A percentile compares a stretch with the other conserved stretches of the same genome.
These are phyloP conservation scores for Deroplatys truncata DNA, from an alignment of 2,888 invertebrate genomes.

Conservation along the genomic window DNA sequence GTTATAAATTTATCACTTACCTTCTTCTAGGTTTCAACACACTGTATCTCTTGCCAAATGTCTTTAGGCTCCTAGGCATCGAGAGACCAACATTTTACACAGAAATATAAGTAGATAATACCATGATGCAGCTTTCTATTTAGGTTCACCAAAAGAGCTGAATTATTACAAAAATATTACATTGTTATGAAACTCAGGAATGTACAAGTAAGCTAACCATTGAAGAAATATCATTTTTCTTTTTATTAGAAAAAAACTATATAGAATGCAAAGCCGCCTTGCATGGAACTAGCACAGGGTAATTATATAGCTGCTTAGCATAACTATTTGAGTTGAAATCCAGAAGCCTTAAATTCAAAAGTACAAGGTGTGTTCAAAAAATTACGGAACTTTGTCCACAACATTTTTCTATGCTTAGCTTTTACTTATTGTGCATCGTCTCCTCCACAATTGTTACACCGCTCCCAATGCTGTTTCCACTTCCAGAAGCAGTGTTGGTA, in stretches of 20 bases:
- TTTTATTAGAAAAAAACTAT: no score
- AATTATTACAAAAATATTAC: not conserved
- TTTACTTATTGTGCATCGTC: no score
- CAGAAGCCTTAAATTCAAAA: no score
- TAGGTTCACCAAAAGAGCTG: no score
- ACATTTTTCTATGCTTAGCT: no score
- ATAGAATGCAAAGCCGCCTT: not conserved
- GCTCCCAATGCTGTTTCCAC: no score
- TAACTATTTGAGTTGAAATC: no score
- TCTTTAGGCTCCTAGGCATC: constrained; percentile 71
- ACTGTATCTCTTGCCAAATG: constrained; percentile 69
- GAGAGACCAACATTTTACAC: constrained; percentile 81
- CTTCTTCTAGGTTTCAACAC: constrained; percentile 75
- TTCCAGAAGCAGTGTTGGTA: no score
- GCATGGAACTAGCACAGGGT: not conserved
- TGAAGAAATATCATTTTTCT: not conserved
- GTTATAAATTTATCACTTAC: constrained; percentile 79
- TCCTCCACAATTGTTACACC: no score
- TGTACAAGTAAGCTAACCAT: not conserved
- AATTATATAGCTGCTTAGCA: not conserved
- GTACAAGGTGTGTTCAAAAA: no score
- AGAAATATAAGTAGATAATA: constrained; percentile 58
- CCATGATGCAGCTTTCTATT: not conserved
- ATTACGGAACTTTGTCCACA: no score
- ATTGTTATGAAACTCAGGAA: not conserved